phyloP scores from a whole-genome alignment of 2,113 vertebrate genomes.

The Gobiocypris rarus region DNA sequence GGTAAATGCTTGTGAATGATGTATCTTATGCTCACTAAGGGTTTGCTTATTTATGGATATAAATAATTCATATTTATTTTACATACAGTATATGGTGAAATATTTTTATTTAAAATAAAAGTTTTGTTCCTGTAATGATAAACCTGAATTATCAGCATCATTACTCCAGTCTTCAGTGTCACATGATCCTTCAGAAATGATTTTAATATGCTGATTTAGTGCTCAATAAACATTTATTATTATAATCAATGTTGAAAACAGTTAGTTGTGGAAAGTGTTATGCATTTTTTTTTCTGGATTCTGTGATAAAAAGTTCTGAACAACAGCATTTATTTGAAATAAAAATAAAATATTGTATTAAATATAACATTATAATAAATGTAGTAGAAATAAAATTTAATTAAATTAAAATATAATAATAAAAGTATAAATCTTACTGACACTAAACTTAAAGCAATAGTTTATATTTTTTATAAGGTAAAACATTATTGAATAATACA shows the following conservation, averaged over 20 bases:
- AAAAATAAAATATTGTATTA: too few relatives aligned
- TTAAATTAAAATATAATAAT: too few relatives aligned
- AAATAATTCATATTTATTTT: neutral
- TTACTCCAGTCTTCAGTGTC: neutral
- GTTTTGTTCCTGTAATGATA: neutral
- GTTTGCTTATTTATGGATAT: neutral
- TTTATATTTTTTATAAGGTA: neutral
- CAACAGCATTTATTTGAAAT: neutral
- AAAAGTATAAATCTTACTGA: neutral
- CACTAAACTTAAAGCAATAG: neutral
- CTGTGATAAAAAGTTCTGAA: neutral
- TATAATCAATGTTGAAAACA: neutral
- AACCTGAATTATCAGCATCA: neutral
- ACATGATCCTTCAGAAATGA: neutral
- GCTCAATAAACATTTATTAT: neutral
- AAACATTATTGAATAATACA: neutral
- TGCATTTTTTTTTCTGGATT: too few relatives aligned
- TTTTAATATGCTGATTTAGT: neutral
- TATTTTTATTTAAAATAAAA: too few relatives aligned
- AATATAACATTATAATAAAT: too few relatives aligned
- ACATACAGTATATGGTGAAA: neutral
- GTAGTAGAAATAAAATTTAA: too few relatives aligned
- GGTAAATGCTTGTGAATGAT: neutral
- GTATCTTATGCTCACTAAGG: neutral
- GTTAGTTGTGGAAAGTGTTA: neutral